Conservation (phyloP, 2,797 vertebrate species). For the Darevskia mixta region DNA sequence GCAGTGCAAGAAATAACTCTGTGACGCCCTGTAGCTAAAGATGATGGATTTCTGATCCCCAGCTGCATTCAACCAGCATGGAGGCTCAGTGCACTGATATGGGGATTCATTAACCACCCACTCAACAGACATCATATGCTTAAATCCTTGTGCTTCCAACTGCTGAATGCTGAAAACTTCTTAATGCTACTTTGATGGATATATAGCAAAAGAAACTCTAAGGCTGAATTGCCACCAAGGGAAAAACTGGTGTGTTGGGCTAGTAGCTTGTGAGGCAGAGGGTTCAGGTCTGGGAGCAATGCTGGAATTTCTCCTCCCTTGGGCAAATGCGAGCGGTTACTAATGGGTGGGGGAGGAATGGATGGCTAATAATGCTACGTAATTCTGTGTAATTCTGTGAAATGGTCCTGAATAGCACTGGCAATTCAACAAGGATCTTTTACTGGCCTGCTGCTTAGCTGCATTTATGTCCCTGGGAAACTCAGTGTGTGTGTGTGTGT, state of each 20-base stretch:
- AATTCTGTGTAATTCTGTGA: slow-evolving; percentile 40
- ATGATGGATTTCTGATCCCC: slow-evolving; percentile 71
- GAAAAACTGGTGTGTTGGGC: slow-evolving; percentile 38
- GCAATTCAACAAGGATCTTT: background rate
- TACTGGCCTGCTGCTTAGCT: background rate
- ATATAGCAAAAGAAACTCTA: slow-evolving; percentile 49
- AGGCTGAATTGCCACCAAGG: slow-evolving; percentile 37
- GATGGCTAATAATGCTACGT: background rate
- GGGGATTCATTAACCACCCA: slow-evolving; percentile 69
- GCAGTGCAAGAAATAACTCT: slow-evolving; percentile 56
- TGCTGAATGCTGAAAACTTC: slow-evolving; percentile 50
- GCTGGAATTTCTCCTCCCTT: background rate
- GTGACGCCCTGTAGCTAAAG: slow-evolving; percentile 65
- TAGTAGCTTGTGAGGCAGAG: slow-evolving; percentile 34
- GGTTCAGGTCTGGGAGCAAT: slow-evolving; percentile 25
- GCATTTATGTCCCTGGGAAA: slow-evolving; percentile 14
- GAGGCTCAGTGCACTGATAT: slow-evolving; percentile 51
- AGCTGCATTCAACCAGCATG: slow-evolving; percentile 41
- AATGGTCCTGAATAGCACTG: background rate
- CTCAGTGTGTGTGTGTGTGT: background rate
- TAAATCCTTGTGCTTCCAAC: slow-evolving; percentile 43
- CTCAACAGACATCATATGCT: slow-evolving; percentile 22
- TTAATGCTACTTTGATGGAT: slow-evolving; percentile 56
- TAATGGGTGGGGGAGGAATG: slow-evolving; percentile 10
- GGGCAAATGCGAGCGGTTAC: slow-evolving; percentile 4